Evolutionary conservation across 2,113 vertebrate genomes (phyloP).

Genomic region (Anolis carolinensis): DNA sequence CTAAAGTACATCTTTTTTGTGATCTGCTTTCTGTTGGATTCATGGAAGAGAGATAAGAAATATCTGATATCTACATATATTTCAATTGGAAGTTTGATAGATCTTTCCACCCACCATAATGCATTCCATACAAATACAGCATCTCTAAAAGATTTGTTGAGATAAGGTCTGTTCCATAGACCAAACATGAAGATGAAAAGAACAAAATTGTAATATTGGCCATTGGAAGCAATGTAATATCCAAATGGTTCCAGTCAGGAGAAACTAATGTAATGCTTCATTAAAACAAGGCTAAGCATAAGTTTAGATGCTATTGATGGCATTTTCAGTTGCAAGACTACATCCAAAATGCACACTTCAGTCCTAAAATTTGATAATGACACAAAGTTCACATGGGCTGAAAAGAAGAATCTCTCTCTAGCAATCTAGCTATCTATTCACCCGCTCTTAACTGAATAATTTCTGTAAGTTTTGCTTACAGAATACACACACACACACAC

Average conservation of each 20-base stretch:
- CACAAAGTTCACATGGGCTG: neutral
- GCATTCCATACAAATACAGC: slow-evolving; percentile 20
- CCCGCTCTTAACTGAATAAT: too few relatives aligned
- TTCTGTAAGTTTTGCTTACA: too few relatives aligned
- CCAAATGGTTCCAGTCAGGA: neutral
- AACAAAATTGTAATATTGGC: slow-evolving; percentile 26
- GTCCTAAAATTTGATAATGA: slow-evolving; percentile 59
- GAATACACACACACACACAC: too few relatives aligned
- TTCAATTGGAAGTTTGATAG: neutral
- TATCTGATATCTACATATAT: slow-evolving; percentile 16
- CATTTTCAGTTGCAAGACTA: slow-evolving; percentile 39
- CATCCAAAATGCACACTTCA: slow-evolving; percentile 19
- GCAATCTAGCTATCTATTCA: too few relatives aligned
- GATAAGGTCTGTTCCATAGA: slow-evolving; percentile 26
- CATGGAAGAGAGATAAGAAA: neutral
- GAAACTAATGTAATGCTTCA: neutral
- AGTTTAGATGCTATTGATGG: slow-evolving; percentile 26
- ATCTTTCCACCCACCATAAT: slow-evolving; percentile 18
- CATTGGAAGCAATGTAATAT: neutral
- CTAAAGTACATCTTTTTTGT: slow-evolving; percentile 12
- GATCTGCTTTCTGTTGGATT: neutral
- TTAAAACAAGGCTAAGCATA: slow-evolving; percentile 49
- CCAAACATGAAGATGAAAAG: neutral
- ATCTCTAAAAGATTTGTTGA: neutral
- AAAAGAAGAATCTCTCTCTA: slow-evolving; percentile 1